Conservation (phyloP, 2,113 vertebrate genomes). For the Prinia subflava region DNA sequence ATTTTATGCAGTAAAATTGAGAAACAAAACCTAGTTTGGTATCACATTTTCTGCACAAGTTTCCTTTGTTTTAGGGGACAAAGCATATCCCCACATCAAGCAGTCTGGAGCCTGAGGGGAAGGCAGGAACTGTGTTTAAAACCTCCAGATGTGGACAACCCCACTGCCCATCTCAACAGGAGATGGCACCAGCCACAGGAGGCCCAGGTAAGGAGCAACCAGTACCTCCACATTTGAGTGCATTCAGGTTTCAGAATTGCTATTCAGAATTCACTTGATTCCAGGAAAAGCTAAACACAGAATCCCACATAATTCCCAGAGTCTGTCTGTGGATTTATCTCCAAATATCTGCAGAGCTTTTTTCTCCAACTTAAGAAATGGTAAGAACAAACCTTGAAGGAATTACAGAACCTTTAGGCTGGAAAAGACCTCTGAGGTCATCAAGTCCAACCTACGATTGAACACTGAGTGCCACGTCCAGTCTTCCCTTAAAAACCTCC, state of each 20-base stretch:
- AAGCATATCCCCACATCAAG: neutral
- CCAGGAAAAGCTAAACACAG: neutral
- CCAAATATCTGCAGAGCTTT: neutral
- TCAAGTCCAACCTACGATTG: fast-evolving
- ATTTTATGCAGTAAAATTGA: neutral
- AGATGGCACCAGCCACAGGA: neutral
- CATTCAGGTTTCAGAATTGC: neutral
- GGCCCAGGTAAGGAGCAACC: neutral
- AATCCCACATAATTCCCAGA: neutral
- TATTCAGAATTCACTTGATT: neutral
- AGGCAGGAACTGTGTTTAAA: neutral
- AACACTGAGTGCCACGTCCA: neutral
- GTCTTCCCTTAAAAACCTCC: neutral
- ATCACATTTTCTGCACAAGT: neutral
- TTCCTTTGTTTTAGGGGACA: neutral
- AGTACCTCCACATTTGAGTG: neutral
- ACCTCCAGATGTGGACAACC: neutral
- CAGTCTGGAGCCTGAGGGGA: neutral
- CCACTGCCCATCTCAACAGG: neutral
- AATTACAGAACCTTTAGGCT: neutral
- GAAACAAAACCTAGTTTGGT: neutral
- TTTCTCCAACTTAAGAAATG: neutral
- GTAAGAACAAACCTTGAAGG: neutral
- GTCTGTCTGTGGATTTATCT: neutral
- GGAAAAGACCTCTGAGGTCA: neutral